phyloP scores from a whole-genome alignment of 2,888 invertebrate species.

The Heliconius charithonia region DNA sequence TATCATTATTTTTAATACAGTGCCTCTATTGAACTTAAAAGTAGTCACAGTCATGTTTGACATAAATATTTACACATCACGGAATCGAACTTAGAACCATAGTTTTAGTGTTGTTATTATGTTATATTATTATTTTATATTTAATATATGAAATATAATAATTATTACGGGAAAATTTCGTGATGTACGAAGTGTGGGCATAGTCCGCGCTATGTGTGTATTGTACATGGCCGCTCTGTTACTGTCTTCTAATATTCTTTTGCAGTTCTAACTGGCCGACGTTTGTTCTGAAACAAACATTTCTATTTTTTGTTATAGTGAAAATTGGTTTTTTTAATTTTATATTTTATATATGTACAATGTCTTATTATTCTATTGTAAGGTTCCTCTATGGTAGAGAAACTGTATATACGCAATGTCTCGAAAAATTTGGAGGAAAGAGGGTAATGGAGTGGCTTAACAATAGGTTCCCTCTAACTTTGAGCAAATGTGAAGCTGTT shows the following conservation, averaged over 20 bases:
- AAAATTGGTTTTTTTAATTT: neutral
- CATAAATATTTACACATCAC: conserved; percentile 1
- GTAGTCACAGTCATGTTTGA: neutral
- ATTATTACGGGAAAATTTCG: conserved; percentile 29
- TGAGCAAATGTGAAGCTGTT: too few species aligned
- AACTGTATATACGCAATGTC: neutral
- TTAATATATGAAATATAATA: conserved; percentile 1
- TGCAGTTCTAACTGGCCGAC: conserved; percentile 11
- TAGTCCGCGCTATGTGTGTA: conserved; percentile 31
- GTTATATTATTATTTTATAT: neutral
- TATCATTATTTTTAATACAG: too few species aligned
- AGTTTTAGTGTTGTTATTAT: conserved; percentile 2
- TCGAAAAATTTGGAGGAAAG: too few species aligned
- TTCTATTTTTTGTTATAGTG: conserved; percentile 27
- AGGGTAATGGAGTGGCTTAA: too few species aligned
- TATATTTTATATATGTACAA: neutral
- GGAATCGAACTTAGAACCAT: neutral
- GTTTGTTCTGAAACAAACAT: conserved; percentile 34
- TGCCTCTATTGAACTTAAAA: neutral
- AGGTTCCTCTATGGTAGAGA: neutral
- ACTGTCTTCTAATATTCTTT: conserved; percentile 10
- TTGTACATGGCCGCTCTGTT: conserved; percentile 27
- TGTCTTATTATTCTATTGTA: neutral
- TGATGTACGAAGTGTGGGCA: conserved; percentile 31
- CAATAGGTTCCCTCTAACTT: too few species aligned